Conservation (phyloP, 2,888 invertebrate genomes). For the Drosophila rubida region DNA sequence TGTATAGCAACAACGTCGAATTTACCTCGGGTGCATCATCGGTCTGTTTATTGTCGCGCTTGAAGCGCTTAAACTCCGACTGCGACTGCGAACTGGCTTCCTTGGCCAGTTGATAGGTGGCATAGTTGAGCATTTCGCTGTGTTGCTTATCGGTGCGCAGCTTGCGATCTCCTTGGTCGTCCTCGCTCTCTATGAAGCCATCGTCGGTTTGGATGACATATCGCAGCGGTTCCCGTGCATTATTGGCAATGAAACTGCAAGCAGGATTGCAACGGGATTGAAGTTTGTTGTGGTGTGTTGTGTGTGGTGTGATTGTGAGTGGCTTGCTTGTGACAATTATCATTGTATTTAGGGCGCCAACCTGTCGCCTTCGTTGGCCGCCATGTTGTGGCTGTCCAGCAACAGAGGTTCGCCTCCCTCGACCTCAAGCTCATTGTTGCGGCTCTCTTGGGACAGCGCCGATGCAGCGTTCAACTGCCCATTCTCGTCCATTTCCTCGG, state of each 20-base stretch:
- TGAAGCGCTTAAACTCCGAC: conserved; percentile 34
- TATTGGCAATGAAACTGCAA: conserved; percentile 61
- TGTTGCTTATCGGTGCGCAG: conserved; percentile 39
- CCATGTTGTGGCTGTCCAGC: conserved; percentile 16
- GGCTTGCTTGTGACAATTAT: neutral
- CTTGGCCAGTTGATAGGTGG: conserved; percentile 1
- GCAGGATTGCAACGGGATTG: neutral
- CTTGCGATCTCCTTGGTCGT: conserved; percentile 31
- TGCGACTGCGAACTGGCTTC: neutral
- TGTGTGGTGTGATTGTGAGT: neutral
- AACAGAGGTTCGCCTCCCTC: conserved; percentile 6
- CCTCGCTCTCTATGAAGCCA: conserved; percentile 46
- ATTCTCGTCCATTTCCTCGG: conserved; percentile 19
- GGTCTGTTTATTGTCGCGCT: conserved; percentile 47
- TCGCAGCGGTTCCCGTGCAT: conserved; percentile 50
- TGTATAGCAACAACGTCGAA: neutral
- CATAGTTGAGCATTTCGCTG: conserved; percentile 53
- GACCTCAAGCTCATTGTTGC: conserved; percentile 12
- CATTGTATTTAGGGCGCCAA: conserved; percentile 29
- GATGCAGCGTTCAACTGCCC: conserved; percentile 9
- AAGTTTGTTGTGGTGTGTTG: neutral
- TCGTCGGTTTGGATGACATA: conserved; percentile 44
- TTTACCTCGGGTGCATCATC: conserved; percentile 62
- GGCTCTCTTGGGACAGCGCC: conserved; percentile 4
- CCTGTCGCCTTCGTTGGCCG: conserved; percentile 58